Percentiles rank a stretch among this genome's conserved stretches.
These are phyloP conservation scores for Hedya salicella DNA, from an alignment of 2,888 invertebrate species.

Conservation along the genomic window DNA sequence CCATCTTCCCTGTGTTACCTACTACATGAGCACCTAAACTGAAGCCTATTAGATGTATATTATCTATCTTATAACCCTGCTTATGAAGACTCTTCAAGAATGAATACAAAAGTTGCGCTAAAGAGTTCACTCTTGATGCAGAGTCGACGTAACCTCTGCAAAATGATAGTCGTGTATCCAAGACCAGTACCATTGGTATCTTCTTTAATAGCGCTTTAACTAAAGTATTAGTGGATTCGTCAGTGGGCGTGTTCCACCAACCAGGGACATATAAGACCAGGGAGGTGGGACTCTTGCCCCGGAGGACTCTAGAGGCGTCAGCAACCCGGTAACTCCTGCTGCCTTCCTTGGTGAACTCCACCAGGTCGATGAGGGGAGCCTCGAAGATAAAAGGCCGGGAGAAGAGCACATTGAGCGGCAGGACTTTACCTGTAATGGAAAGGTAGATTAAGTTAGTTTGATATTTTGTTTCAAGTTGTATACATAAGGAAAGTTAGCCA, in stretches of 20 bases:
- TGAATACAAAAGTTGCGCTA: conserved; percentile 61
- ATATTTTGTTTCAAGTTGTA: no score
- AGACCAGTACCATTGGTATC: conserved; percentile 60
- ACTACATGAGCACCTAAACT: conserved; percentile 87
- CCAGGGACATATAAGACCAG: conserved; percentile 73
- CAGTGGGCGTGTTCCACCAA: conserved; percentile 75
- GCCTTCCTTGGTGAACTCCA: conserved; percentile 56
- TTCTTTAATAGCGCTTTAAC: conserved; percentile 63
- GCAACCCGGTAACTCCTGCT: conserved; percentile 54
- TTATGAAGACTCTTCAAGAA: conserved; percentile 60
- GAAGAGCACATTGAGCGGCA: conserved; percentile 67
- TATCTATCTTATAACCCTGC: conserved; percentile 68
- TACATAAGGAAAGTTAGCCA: no score
- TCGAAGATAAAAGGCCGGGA: conserved; percentile 56
- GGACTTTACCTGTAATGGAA: conserved; percentile 66
- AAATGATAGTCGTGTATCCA: conserved; percentile 70
- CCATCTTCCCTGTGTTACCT: conserved; percentile 73
- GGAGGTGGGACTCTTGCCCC: conserved; percentile 42
- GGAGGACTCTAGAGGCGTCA: conserved; percentile 53
- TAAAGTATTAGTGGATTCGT: conserved; percentile 66
- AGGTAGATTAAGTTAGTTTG: conserved; percentile 27
- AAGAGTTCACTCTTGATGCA: conserved; percentile 64
- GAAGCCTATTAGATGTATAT: conserved; percentile 86
- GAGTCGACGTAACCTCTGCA: conserved; percentile 70
- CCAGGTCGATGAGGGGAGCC: conserved; percentile 57